Percentiles rank a stretch among this genome's conserved stretches.
Evolutionary conservation across 2,888 invertebrate species (phyloP).

Genomic region (Caenorhabditis sinica): DNA sequence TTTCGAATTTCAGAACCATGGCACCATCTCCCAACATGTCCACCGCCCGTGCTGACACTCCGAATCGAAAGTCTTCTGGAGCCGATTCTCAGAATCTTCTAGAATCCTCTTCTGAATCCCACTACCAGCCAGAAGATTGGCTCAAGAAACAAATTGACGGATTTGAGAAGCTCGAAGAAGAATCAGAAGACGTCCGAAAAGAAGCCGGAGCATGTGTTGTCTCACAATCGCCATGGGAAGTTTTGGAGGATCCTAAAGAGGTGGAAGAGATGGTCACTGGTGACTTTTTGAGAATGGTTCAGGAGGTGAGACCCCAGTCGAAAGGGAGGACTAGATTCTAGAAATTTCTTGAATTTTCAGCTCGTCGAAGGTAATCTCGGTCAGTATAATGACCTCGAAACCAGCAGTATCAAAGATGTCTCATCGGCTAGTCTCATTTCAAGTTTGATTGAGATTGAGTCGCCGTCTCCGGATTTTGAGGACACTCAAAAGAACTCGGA

Average conservation of each 20-base stretch:
- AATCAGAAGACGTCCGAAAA: neutral
- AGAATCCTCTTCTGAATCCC: constrained; percentile 2
- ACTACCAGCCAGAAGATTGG: constrained; percentile 25
- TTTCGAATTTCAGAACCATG: constrained; percentile 44
- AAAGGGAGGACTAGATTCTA: neutral
- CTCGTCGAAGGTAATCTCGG: constrained; percentile 21
- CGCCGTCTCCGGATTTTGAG: neutral
- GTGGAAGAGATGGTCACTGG: neutral
- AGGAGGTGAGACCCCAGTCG: constrained; percentile 1
- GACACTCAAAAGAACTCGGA: neutral
- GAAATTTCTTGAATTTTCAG: neutral
- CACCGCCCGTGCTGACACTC: neutral
- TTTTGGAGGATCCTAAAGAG: neutral
- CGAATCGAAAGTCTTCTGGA: constrained; percentile 28
- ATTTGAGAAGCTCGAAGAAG: neutral
- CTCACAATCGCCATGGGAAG: neutral
- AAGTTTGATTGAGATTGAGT: constrained; percentile 12
- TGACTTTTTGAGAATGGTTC: neutral
- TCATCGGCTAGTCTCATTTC: constrained; percentile 28
- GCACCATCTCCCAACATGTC: constrained; percentile 10
- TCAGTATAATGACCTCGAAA: neutral
- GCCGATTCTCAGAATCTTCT: neutral
- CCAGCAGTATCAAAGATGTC: neutral
- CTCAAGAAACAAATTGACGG: constrained; percentile 33
- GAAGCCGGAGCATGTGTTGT: constrained; percentile 16